phyloP scores from a whole-genome alignment of 2,888 invertebrate species.

The Leucophenga maculata region DNA sequence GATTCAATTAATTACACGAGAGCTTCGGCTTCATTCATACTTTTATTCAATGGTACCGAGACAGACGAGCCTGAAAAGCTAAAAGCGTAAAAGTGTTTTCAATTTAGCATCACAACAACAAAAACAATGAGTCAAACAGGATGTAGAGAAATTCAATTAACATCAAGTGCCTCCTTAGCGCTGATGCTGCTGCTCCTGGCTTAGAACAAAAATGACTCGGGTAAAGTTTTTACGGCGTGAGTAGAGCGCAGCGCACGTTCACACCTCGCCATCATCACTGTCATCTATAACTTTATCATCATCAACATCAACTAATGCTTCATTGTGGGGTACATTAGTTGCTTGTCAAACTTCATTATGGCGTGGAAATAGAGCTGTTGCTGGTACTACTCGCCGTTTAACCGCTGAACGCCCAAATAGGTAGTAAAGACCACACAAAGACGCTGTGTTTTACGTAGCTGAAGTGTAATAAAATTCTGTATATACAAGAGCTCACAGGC shows the following conservation, averaged over 20 bases:
- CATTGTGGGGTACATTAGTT: background rate
- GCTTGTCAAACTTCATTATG: constrained; percentile 11
- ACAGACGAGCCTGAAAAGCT: constrained; percentile 48
- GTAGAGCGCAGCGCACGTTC: constrained; percentile 50
- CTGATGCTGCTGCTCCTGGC: constrained; percentile 48
- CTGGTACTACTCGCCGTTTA: background rate
- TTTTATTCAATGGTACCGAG: constrained; percentile 31
- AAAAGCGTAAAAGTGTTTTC: constrained; percentile 55
- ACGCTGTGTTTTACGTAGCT: background rate
- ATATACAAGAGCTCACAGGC: constrained; percentile 4
- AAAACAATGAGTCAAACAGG: constrained; percentile 14
- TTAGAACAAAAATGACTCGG: constrained; percentile 52
- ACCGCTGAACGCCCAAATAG: background rate
- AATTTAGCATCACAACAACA: constrained; percentile 41
- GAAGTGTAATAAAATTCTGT: too few species aligned
- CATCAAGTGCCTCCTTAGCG: constrained; percentile 66
- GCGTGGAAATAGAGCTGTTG: background rate
- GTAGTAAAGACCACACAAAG: background rate
- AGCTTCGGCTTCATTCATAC: constrained; percentile 15
- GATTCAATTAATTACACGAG: constrained; percentile 63
- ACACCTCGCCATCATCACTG: constrained; percentile 62
- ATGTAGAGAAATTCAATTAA: constrained; percentile 69
- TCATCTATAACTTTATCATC: constrained; percentile 23
- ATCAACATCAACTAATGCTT: constrained; percentile 18
- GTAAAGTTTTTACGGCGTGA: constrained; percentile 36